Base-by-base conservation (phyloP, 2,113 vertebrate species). In the Corythornis cristatus region DNA sequence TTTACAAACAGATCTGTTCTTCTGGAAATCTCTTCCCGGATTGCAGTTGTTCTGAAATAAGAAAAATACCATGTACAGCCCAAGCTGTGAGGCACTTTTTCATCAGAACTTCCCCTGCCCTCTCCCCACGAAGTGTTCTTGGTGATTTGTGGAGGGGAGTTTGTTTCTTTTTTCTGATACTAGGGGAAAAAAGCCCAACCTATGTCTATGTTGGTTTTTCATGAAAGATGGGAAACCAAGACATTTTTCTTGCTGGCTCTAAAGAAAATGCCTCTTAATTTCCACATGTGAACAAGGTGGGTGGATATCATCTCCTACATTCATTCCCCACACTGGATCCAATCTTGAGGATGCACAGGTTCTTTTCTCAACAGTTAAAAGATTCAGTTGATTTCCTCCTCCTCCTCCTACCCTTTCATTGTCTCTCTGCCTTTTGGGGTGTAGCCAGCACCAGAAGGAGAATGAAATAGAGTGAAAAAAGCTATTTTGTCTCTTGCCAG, bases 381-480 rank as follows among this genome's bases (percentile, higher is more conserved):
- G 26, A 25, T 60, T 43, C 51, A 56, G 43, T 14, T 71, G 43
- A 83, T 91, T 74, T 78, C 56, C 50, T 64, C 35, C 37, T 87
- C 64, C 22, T 61, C 35, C 61, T 64, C 40, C 65, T 76, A 29
- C 37, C 67, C 35, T 93, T 67, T 46, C 61, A 60, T 89, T 89
- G 64, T 85, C 75, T 68, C 53, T 58, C 67, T 56, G 56, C 72
- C 40, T 93, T 83, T 83, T 93, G 95, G 83, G 89, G 72, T 37
- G 28, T 4, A 83, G 94, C 95, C 94, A 96, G 79, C 64, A 81
- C 82, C 91, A 96, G 94, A 93, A 96, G 79, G 91, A 91, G 89
- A 93, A 78, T 37, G 88, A 93, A 96, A 89, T 8, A 92, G 84
- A 95, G 67, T 92, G 87, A 88, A 96, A 95, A 96, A 94, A 92